Percentiles rank a stretch among this genome's conserved stretches.
Evolutionary conservation across 1,140 invertebrate species (phyloP).

Genomic region (Uloborus diversus): DNA sequence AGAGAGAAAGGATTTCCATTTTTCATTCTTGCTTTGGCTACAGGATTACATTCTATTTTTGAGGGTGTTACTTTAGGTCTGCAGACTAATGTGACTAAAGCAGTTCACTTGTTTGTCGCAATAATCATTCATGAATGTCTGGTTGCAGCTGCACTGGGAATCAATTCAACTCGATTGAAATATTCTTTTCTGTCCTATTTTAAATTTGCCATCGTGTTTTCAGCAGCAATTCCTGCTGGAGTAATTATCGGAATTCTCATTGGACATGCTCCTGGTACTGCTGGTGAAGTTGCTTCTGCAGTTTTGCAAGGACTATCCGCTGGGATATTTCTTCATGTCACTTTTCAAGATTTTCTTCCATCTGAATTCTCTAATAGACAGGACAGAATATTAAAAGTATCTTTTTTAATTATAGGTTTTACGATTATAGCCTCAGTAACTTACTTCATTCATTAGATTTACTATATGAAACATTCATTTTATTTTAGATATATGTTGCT

Average conservation of each 20-base stretch:
- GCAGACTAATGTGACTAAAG: slow-evolving; percentile 61
- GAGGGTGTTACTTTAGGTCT: slow-evolving; percentile 67
- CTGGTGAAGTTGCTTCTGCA: slow-evolving; percentile 61
- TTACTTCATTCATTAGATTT: slow-evolving; percentile 24
- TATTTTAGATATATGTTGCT: no score
- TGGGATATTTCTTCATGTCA: slow-evolving; percentile 66
- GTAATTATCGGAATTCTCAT: slow-evolving; percentile 64
- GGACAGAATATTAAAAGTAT: slow-evolving; percentile 49
- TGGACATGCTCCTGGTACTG: slow-evolving; percentile 59
- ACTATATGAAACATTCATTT: neutral
- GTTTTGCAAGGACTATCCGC: slow-evolving; percentile 66
- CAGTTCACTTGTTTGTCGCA: slow-evolving; percentile 65
- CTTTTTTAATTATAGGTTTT: slow-evolving; percentile 45
- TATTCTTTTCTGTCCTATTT: slow-evolving; percentile 59
- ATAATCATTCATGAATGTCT: slow-evolving; percentile 66
- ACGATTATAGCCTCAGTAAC: slow-evolving; percentile 22
- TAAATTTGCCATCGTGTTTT: slow-evolving; percentile 62
- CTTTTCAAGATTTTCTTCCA: slow-evolving; percentile 65
- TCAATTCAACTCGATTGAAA: slow-evolving; percentile 63
- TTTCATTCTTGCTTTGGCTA: slow-evolving; percentile 64
- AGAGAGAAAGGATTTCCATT: slow-evolving; percentile 59
- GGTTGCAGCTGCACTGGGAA: slow-evolving; percentile 66
- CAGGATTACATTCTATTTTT: slow-evolving; percentile 67
- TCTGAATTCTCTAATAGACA: slow-evolving; percentile 60
- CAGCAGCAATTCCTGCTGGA: slow-evolving; percentile 65